A percentile compares a stretch with the other conserved stretches of the same genome.
These are phyloP conservation scores for Oreochromis grahami DNA, from an alignment of 2,797 vertebrate species.

Conservation along the genomic window DNA sequence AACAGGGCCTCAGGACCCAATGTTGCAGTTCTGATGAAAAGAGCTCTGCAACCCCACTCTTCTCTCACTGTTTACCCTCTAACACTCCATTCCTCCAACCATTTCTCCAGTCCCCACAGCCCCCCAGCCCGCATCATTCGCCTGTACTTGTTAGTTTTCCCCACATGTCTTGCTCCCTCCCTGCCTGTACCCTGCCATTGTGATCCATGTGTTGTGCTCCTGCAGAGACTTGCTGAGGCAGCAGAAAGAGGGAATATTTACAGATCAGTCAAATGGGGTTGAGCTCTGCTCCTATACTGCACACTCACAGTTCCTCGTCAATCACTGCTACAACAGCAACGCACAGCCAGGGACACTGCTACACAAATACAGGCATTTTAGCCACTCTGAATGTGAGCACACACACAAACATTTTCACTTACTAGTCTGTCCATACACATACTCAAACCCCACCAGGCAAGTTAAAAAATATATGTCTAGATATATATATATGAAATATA, in stretches of 20 bases:
- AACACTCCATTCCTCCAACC: not conserved
- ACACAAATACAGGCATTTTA: not conserved
- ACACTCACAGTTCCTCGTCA: conserved; percentile 58
- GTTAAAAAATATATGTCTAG: not conserved
- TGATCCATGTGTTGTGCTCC: conserved; percentile 64
- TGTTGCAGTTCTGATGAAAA: conserved; percentile 58
- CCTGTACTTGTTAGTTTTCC: conserved; percentile 17
- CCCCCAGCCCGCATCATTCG: not conserved
- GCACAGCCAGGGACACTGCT: not conserved
- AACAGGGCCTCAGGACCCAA: conserved; percentile 38
- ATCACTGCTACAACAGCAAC: conserved; percentile 41
- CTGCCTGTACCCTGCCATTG: conserved; percentile 39
- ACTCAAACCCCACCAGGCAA: not conserved
- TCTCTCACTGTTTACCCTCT: not conserved
- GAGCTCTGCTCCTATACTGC: conserved; percentile 40
- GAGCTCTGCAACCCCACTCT: conserved; percentile 9
- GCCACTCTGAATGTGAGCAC: not conserved
- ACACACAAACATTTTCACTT: not conserved
- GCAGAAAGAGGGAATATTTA: conserved; percentile 78
- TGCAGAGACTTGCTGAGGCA: conserved; percentile 70
- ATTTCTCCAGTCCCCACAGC: not conserved
- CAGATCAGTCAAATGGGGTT: conserved; percentile 70
- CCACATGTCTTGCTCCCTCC: not conserved
- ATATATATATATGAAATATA: not conserved
- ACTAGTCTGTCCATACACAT: not conserved